Evolutionary conservation across 2,113 vertebrate genomes (phyloP), one percentile per base, ranked within the genome.

Genomic region (Melanerpes aurifrons): DNA sequence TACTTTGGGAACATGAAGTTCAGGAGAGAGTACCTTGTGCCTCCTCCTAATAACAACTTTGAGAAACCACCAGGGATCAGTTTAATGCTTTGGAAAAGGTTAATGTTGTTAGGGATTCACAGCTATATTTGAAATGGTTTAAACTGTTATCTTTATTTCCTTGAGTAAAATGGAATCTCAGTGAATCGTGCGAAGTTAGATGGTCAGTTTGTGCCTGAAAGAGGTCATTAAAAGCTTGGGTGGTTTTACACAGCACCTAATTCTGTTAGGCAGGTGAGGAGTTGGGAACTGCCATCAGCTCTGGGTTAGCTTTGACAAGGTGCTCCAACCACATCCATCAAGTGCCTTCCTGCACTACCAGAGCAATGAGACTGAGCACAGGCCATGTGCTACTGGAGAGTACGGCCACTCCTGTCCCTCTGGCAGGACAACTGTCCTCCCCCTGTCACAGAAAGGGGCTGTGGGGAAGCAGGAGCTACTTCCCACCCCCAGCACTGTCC

Each of bases 141-240:
- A 94, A 91, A 91, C 88, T 84, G 93, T 89, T 94, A 91, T 95
- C 88, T 94, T 95, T 86, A 95, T 95, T 93, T 95, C 91, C 74
- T 77, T 73, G 66, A 76, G 61, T 66, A 77, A 94, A 89, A 73
- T 63, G 91, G 78, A 87, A 80, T 78, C 57, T 76, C 86, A 87
- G 85, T 70, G 82, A 87, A 62, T 84, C 10, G 56, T 86, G 88
- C 37, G 35, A 82, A 78, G 87, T 62, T 53, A 70, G 91, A 87
- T 43, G 93, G 93, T 81, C 88, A 81, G 90, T 84, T 62, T 94
- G 74, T 57, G 61, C 53, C 78, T 94, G 91, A 83, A 86, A 83
- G 81, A 64, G 73, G 47, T 80, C 73, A 43, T 86, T 83, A 89
- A 91, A 91, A 93, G 78, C 85, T 80, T 64, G 70, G 61, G 20